A percentile compares a stretch with the other conserved stretches of the same genome.
These are phyloP conservation scores for Sorex araneus DNA, from an alignment of 2,113 vertebrate species.

Conservation along the genomic window DNA sequence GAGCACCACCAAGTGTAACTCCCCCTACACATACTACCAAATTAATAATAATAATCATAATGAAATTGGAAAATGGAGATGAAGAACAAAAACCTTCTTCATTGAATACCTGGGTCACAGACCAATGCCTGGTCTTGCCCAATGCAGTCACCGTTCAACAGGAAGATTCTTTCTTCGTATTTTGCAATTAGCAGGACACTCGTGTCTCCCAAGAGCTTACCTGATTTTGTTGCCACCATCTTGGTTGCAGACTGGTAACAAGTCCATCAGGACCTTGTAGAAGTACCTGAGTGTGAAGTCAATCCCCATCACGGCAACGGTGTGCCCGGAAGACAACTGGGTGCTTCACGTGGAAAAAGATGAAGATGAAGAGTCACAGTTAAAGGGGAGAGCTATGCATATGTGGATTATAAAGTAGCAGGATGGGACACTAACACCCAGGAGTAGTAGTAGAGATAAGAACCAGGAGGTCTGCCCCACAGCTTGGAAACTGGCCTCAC, in stretches of 20 bases:
- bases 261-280: constrained; percentile 98
- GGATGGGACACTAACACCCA: no score
- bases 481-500: no score
- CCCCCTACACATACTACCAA: no score
- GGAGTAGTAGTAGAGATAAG: no score
- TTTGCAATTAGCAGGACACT: background rate
- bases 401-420: no score
- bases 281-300: constrained; percentile 99
- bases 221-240: constrained; percentile 98
- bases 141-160: background rate
- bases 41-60: no score
- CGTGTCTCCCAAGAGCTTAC: constrained; percentile 80
- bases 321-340: constrained; percentile 94
- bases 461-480: no score
- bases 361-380: background rate
- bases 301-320: constrained; percentile 98
- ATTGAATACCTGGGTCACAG: background rate
- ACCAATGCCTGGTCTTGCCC: background rate
- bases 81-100: no score
- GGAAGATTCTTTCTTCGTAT: background rate
- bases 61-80: no score
- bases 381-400: background rate
- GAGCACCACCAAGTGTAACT: no score
- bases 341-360: constrained; percentile 84
- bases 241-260: constrained; percentile 97